Conservation (phyloP, 2,888 invertebrate genomes). For the Sussaba pulchella region DNA sequence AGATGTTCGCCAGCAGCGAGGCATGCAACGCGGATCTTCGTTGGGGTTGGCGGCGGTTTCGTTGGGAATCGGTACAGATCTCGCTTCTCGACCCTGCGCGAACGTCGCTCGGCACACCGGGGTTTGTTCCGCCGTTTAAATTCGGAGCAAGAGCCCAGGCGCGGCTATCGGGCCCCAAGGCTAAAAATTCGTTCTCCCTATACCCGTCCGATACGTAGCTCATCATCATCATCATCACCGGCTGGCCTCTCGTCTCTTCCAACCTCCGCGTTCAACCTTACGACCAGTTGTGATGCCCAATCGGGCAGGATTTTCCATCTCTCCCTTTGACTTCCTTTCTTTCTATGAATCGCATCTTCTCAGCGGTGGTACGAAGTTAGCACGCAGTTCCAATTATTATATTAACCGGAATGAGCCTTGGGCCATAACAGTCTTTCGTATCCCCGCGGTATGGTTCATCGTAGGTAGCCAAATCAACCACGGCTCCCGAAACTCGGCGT, state of each 20-base stretch:
- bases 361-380: constrained; percentile 44
- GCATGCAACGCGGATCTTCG: too few relatives aligned
- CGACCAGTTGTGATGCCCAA: neutral
- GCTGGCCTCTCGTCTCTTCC: constrained; percentile 6
- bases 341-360: constrained; percentile 25
- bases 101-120: constrained; percentile 53
- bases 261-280: neutral
- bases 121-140: constrained; percentile 67
- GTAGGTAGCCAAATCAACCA: constrained; percentile 17
- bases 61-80: constrained; percentile 25
- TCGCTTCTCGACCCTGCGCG: constrained; percentile 62
- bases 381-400: constrained; percentile 68
- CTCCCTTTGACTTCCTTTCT: constrained; percentile 1
- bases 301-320: neutral
- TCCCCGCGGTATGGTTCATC: neutral
- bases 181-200: constrained; percentile 19
- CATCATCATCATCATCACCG: constrained; percentile 52
- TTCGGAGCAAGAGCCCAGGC: constrained; percentile 63
- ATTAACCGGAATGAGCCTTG: constrained; percentile 60
- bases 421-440: constrained; percentile 41
- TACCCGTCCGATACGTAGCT: neutral
- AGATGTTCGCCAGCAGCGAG: neutral
- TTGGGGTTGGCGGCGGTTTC: too few relatives aligned
- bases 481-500: constrained; percentile 50
- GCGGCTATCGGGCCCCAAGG: constrained; percentile 37